A percentile compares a stretch with the other conserved stretches of the same genome.
phyloP scores from a whole-genome alignment of 2,888 invertebrate species.

The Schizaphis graminum region DNA sequence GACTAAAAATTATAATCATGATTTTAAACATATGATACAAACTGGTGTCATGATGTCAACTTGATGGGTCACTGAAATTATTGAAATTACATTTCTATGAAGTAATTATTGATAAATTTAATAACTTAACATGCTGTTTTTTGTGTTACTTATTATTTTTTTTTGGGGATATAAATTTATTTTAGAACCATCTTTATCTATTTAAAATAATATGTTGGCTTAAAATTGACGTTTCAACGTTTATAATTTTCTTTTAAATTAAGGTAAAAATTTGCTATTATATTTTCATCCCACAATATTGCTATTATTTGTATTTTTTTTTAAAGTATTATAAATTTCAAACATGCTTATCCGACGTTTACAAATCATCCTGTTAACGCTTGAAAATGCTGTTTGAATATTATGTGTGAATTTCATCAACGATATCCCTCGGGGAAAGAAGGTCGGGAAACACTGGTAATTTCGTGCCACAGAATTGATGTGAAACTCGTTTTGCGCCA shows the following conservation, averaged over 20 bases:
- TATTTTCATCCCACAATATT: background rate
- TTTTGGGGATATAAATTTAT: background rate
- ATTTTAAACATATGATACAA: no score
- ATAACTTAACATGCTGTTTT: background rate
- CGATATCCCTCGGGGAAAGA: conserved; percentile 32
- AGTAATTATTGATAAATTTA: background rate
- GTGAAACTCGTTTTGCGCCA: conserved; percentile 55
- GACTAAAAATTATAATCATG: no score
- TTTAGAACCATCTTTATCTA: background rate
- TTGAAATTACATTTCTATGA: background rate
- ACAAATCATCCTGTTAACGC: conserved; percentile 36
- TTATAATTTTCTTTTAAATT: background rate
- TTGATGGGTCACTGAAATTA: no score
- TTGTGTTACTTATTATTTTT: background rate
- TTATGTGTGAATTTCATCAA: conserved; percentile 31
- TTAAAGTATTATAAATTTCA: background rate
- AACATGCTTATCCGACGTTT: conserved; percentile 1
- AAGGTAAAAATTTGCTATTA: background rate
- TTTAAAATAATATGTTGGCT: background rate
- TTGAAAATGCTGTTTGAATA: conserved; percentile 24
- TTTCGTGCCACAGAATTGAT: conserved; percentile 34
- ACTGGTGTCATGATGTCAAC: no score
- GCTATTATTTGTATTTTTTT: background rate
- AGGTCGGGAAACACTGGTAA: conserved; percentile 36
- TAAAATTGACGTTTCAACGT: background rate